A percentile compares a stretch with the other conserved stretches of the same genome.
Evolutionary conservation across 2,113 vertebrate species (phyloP).

Genomic region (Colossoma macropomum): DNA sequence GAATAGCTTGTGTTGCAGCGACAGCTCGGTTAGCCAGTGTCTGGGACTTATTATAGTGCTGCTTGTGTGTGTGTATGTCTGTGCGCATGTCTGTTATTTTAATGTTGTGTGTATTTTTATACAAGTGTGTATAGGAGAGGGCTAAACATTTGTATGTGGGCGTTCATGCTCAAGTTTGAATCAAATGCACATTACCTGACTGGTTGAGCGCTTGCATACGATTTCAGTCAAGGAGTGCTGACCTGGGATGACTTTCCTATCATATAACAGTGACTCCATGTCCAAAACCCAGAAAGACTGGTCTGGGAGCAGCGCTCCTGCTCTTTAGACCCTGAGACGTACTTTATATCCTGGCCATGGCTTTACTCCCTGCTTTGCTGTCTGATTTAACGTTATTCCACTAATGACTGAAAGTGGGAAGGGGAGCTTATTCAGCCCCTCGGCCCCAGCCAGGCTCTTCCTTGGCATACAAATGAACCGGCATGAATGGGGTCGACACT

Average conservation of each 20-base stretch:
- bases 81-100: conserved; percentile 53
- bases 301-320: background rate
- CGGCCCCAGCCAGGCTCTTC: conserved; percentile 64
- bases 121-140: conserved; percentile 38
- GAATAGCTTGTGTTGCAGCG: conserved; percentile 80
- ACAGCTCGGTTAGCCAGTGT: conserved; percentile 76
- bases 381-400: conserved; percentile 65
- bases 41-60: conserved; percentile 82
- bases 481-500: conserved; percentile 76
- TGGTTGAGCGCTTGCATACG: conserved; percentile 30
- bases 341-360: conserved; percentile 50
- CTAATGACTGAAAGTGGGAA: conserved; percentile 66
- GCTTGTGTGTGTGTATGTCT: conserved; percentile 67
- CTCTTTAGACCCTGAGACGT: background rate
- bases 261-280: conserved; percentile 29
- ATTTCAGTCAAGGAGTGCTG: conserved; percentile 10
- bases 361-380: conserved; percentile 65
- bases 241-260: conserved; percentile 31
- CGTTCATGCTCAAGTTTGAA: conserved; percentile 32
- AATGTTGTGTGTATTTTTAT: conserved; percentile 56
- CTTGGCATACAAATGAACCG: conserved; percentile 76
- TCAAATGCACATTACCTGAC: conserved; percentile 27
- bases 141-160: conserved; percentile 42
- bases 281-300: background rate
- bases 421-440: conserved; percentile 71